phyloP scores from a whole-genome alignment of 2,797 vertebrate species.

The Perodicticus potto region DNA sequence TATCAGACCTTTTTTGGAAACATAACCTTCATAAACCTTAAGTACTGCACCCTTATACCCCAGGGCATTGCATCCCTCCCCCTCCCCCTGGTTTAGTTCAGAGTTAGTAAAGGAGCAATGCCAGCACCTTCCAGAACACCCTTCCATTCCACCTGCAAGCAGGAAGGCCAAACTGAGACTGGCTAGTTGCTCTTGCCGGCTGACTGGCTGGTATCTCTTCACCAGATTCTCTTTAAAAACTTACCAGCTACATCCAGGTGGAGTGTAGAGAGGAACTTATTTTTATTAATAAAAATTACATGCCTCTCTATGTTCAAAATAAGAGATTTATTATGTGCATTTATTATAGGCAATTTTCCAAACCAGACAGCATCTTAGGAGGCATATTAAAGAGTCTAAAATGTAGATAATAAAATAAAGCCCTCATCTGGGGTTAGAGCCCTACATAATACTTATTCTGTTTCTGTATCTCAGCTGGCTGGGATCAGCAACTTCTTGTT shows the following conservation, averaged over 20 bases:
- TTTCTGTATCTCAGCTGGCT: not conserved
- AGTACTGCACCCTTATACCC: rapidly evolving
- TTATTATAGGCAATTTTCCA: slow-evolving; percentile 18
- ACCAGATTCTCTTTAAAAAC: not conserved
- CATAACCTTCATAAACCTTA: too few species aligned
- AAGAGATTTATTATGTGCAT: slow-evolving; percentile 15
- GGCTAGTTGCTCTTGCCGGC: not conserved
- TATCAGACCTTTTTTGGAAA: too few species aligned
- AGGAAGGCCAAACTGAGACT: rapidly evolving
- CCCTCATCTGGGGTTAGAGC: not conserved
- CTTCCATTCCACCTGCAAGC: not conserved
- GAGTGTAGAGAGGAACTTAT: not conserved
- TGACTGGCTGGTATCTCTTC: not conserved
- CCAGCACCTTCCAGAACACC: not conserved
- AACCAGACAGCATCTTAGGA: slow-evolving; percentile 55
- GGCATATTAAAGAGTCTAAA: slow-evolving; percentile 32
- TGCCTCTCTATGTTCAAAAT: not conserved
- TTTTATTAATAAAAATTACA: slow-evolving; percentile 6
- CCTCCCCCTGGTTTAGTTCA: not conserved
- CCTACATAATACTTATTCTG: not conserved
- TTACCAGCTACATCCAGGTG: not conserved
- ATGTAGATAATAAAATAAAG: slow-evolving; percentile 26
- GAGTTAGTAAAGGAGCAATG: not conserved
- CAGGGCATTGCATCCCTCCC: not conserved
- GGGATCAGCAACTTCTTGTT: rapidly evolving